These are phyloP conservation scores for Brachyistius frenatus DNA, from an alignment of 2,113 vertebrate species.

Conservation along the genomic window DNA sequence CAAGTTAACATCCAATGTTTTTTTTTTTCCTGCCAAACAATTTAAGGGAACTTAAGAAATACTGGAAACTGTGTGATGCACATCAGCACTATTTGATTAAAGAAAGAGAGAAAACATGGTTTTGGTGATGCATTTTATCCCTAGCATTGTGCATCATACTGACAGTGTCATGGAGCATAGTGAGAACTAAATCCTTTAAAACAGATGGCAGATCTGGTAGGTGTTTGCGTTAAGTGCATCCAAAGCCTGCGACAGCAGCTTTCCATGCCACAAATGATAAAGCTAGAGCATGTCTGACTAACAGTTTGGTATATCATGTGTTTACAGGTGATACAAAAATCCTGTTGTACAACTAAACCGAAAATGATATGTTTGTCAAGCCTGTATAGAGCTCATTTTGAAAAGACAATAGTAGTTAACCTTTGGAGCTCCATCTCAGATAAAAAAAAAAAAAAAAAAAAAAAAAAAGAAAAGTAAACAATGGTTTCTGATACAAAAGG, in stretches of 20 bases:
- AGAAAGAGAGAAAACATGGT: not conserved
- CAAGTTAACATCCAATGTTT: not conserved
- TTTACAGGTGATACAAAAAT: constrained; percentile 11
- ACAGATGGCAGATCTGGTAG: constrained; percentile 36
- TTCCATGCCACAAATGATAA: constrained; percentile 27
- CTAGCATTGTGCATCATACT: constrained; percentile 31
- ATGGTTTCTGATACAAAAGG: constrained; percentile 28
- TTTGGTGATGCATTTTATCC: not conserved
- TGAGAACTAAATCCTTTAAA: constrained; percentile 27
- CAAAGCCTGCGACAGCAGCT: constrained; percentile 9
- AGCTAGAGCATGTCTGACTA: constrained; percentile 2
- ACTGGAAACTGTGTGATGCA: not conserved
- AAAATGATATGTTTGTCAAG: not conserved
- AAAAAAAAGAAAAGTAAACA: constrained; percentile 43
- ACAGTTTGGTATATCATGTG: constrained; percentile 9
- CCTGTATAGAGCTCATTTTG: not conserved
- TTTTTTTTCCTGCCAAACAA: not conserved
- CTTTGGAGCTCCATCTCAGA: constrained; percentile 34
- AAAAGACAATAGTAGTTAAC: constrained; percentile 41
- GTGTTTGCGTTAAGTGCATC: constrained; percentile 46
- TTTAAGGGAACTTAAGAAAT: not conserved
- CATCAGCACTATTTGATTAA: not conserved
- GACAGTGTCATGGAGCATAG: constrained; percentile 36
- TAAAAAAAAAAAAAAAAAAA: constrained; percentile 32
- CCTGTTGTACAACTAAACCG: not conserved